A percentile compares a stretch with the other conserved stretches of the same genome.
These are phyloP conservation scores for Oligia latruncula DNA, from an alignment of 2,888 invertebrate genomes.

Conservation along the genomic window DNA sequence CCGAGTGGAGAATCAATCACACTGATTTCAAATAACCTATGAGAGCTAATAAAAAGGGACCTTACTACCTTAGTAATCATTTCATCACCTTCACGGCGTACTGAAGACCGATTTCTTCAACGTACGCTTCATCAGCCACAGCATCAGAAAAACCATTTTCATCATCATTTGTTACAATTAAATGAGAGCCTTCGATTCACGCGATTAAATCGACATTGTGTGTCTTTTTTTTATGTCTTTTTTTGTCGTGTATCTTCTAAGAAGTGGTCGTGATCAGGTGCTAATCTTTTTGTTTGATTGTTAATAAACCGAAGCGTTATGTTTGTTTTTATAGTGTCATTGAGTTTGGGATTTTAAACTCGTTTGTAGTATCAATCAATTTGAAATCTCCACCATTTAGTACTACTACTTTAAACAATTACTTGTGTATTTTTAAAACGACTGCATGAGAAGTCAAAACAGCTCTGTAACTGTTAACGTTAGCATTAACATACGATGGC, in stretches of 20 bases:
- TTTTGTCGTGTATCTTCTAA: constrained; percentile 42
- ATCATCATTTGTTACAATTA: constrained; percentile 62
- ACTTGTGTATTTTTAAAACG: background rate
- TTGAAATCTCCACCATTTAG: background rate
- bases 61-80: constrained; percentile 38
- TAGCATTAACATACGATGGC: constrained; percentile 14
- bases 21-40: constrained; percentile 44
- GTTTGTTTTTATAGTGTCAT: constrained; percentile 37
- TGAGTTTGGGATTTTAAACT: constrained; percentile 16
- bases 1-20: constrained; percentile 44
- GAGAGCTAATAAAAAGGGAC: constrained; percentile 50
- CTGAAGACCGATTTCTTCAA: constrained; percentile 68
- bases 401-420: background rate
- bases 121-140: constrained; percentile 65
- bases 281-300: constrained; percentile 51
- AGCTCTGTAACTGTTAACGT: constrained; percentile 32
- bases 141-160: constrained; percentile 60
- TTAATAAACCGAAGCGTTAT: constrained; percentile 24
- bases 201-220: constrained; percentile 58
- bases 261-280: constrained; percentile 44
- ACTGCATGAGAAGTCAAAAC: background rate
- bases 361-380: background rate
- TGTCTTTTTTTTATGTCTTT: constrained; percentile 42
- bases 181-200: constrained; percentile 64
- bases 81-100: constrained; percentile 69